These are phyloP conservation scores for Zaprionus kolodkinae DNA, from an alignment of 1,140 invertebrate genomes.

Conservation along the genomic window DNA sequence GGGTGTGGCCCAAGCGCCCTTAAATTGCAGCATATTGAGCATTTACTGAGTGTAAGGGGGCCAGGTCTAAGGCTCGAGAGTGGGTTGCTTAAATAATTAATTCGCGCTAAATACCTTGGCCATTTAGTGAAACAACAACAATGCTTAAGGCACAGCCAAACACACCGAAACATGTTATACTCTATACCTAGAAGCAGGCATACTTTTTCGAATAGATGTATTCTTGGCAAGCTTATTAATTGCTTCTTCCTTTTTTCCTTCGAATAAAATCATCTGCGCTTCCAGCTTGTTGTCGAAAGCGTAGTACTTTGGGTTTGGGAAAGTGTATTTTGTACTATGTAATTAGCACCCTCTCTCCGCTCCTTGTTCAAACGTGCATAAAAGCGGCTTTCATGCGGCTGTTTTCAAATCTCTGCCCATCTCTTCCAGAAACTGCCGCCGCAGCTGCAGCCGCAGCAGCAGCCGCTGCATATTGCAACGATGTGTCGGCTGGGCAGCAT, in stretches of 20 bases:
- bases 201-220: too few relatives aligned
- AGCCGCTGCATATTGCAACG: conserved; percentile 70
- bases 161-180: neutral
- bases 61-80: conserved; percentile 10
- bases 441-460: conserved; percentile 60
- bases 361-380: conserved; percentile 58
- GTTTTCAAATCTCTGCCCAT: conserved; percentile 37
- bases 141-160: neutral
- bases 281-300: neutral
- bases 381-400: conserved; percentile 66
- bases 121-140: conserved; percentile 62
- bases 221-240: too few relatives aligned
- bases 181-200: neutral
- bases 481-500: conserved; percentile 68
- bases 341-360: conserved; percentile 53
- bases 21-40: conserved; percentile 82
- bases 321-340: conserved; percentile 46
- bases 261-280: too few relatives aligned
- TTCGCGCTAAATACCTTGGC: conserved; percentile 79
- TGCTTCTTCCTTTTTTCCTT: neutral
- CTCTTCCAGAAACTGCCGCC: conserved; percentile 52
- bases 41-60: conserved; percentile 41
- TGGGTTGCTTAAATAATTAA: conserved; percentile 74
- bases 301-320: neutral
- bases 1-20: conserved; percentile 28